Evolutionary conservation across 2,113 vertebrate species (phyloP), one percentile per base, ranked within the genome.

Genomic region (Neomonachus schauinslandi): DNA sequence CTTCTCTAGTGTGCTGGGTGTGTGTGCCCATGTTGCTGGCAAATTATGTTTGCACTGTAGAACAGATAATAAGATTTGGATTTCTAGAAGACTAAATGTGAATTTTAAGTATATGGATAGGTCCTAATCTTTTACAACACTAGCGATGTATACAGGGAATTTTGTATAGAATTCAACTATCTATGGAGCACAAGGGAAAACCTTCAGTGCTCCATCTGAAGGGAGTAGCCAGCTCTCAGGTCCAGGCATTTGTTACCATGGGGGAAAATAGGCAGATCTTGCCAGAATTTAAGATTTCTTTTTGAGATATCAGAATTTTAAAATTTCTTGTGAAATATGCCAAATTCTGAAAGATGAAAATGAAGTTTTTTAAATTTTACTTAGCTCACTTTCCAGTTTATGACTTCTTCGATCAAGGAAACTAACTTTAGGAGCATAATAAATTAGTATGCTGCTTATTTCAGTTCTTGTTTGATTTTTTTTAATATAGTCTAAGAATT

Each of bases 301-400:
- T 81, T 86, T 1, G 6, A 63, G 39, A 15, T 74, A 13, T 59
- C 51, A 59, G 31, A 88, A 94, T 87, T 84, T 57, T 22, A 79
- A 2, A 65, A 22, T 69, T 63, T 67, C 87, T 13, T 49, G 3
- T 57, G 80, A 82, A 92, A 76, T 36, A 51, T 24, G 57, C 36
- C 61, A 91, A 3, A 59, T 94, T 92, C 87, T 77, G 33, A 63
- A 93, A 92, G 59, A 57, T 55, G 22, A 84, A 86, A 72, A 59
- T 14, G 19, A 89, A 71, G 55, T 65, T 88, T 88, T 88, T 96
- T 83, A 80, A 89, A 61, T 96, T 89, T 91, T 57, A 26, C 7
- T 81, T 19, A 92, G 65, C 31, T 96, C n/a, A 14, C 69, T 96
- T 88, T 94, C 89, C 33, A 65, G 67, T 82, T 89, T 88, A 53